A percentile compares a stretch with the other conserved stretches of the same genome.
Evolutionary conservation across 2,888 invertebrate genomes (phyloP).

Genomic region (Ceraclea dissimilis): DNA sequence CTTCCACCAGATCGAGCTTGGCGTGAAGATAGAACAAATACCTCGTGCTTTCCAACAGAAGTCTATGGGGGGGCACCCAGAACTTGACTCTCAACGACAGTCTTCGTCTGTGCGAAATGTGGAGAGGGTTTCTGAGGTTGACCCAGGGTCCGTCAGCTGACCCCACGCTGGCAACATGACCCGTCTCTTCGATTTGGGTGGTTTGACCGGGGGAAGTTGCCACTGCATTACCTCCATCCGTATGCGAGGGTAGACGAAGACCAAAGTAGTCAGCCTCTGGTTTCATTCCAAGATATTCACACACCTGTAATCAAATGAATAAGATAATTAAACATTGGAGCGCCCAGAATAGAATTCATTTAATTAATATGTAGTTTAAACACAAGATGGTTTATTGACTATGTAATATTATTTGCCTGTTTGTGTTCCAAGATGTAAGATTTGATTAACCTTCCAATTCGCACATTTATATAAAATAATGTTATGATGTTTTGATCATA

Average conservation of each 20-base stretch:
- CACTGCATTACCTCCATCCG: constrained; percentile 28
- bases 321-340: too few relatives aligned
- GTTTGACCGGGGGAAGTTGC: neutral
- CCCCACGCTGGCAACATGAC: constrained; percentile 43
- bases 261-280: constrained; percentile 87
- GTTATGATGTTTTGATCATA: too few relatives aligned
- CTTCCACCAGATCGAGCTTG: constrained; percentile 66
- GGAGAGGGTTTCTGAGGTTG: constrained; percentile 75
- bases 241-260: constrained; percentile 51
- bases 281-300: constrained; percentile 72
- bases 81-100: constrained; percentile 76
- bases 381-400: too few relatives aligned
- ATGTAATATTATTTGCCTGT: too few relatives aligned
- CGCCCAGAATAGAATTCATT: too few relatives aligned
- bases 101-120: constrained; percentile 51
- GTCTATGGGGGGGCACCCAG: constrained; percentile 83
- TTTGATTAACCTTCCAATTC: neutral
- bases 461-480: too few relatives aligned
- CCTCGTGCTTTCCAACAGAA: constrained; percentile 78
- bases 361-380: too few relatives aligned
- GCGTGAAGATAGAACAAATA: constrained; percentile 84
- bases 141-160: constrained; percentile 67
- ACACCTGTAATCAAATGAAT: constrained; percentile 54
- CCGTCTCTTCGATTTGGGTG: constrained; percentile 35
- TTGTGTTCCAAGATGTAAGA: too few relatives aligned